Base-by-base conservation (phyloP, 2,113 vertebrate species). In the Neofelis nebulosa region DNA sequence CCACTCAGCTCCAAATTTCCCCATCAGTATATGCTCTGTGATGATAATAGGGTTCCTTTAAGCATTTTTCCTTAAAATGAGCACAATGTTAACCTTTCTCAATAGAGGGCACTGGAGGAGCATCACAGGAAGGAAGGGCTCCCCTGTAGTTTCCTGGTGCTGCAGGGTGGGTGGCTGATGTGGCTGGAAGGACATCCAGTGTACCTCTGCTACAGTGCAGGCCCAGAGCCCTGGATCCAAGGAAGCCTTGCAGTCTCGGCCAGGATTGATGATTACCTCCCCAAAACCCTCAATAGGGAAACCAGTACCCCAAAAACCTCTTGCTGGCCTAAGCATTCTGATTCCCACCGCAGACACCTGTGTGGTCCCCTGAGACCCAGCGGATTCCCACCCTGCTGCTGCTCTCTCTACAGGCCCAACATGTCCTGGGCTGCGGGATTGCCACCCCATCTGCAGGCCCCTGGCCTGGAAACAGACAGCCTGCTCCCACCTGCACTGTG, bases 381-480 rank as follows among this genome's bases (percentile, higher is more conserved):
- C 91, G 11, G 12, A 6, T 81, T 81, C 36, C 4, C 10, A 23
- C 7, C 16, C 7, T 8, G 9, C 6, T 91, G 25, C 19, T 80
- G 1, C 12, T 38, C 2, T 29, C 19, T 69, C 63, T 45, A 19
- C 27, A 52, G 38, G 61, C 3, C 15, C 27, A 65, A 41, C 19
- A 68, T 16, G 41, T 25, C 5, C 31, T 11, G 57, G 9, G 21
- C 52, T 79, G 55, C 38, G 57, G 14, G n/a, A 16, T 38, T 45
- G n/a, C 29, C 50, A 61, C 18, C 5, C 31, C 5, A 31, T 55
- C 10, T 55, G 33, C 31, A 65, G 7, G 33, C 0, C 25, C 1
- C 3, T 1, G 2, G 19, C 12, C 45, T 21, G 4, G 7, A 15
- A 73, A 14, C 80, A 52, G 14, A 41, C 48, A 0, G 7, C 5